These are phyloP conservation scores for Bagarius yarrelli DNA, from an alignment of 2,113 vertebrate genomes.

Conservation along the genomic window DNA sequence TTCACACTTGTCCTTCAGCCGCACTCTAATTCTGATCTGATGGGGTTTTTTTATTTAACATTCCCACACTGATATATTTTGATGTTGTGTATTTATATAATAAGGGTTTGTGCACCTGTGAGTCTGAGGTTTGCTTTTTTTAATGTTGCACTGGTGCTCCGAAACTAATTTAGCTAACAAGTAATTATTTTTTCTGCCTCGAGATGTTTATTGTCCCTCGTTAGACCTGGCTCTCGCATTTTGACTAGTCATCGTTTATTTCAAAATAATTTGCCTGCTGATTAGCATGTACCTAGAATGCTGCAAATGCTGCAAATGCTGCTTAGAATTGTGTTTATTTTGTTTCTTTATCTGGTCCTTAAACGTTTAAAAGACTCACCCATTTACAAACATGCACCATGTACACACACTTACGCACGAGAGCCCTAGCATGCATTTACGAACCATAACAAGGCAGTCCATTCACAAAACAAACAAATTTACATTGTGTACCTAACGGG, in stretches of 20 bases:
- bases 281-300: background rate
- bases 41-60: background rate
- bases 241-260: background rate
- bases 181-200: background rate
- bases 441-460: conserved; percentile 40
- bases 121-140: background rate
- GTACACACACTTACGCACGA: conserved; percentile 22
- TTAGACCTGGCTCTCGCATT: background rate
- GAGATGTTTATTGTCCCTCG: background rate
- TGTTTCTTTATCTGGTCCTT: background rate
- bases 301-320: background rate
- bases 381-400: conserved; percentile 28
- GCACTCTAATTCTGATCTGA: background rate
- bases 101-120: too few species aligned
- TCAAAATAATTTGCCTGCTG: background rate
- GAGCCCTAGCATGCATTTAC: conserved; percentile 31
- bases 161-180: too few species aligned
- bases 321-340: background rate
- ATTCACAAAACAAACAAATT: conserved; percentile 29
- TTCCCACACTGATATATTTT: background rate
- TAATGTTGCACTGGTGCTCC: background rate
- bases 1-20: background rate
- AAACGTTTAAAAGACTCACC: conserved; percentile 16
- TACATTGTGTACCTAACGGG: conserved; percentile 32
- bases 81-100: background rate